Conservation (phyloP, 2,113 vertebrate species). For the Martes martes region DNA sequence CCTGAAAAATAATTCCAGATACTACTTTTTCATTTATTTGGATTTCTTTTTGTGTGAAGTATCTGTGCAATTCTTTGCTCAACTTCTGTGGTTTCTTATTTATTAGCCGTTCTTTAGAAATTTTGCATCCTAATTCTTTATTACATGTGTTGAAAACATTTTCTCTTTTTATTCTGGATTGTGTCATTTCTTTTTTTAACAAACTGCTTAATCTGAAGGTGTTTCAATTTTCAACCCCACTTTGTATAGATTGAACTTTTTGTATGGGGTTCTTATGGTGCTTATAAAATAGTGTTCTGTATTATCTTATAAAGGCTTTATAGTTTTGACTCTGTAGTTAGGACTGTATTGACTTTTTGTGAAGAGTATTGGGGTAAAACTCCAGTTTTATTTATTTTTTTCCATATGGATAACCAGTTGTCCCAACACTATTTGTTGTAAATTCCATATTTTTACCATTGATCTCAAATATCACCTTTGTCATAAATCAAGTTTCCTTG, state of each 20-base stretch:
- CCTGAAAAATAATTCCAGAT: neutral
- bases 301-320: neutral
- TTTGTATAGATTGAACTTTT: neutral
- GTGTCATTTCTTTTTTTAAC: neutral
- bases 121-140: neutral
- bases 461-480: neutral
- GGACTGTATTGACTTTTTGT: neutral
- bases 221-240: neutral
- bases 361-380: neutral
- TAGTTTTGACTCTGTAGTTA: neutral
- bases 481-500: neutral
- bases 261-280: neutral
- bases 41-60: neutral
- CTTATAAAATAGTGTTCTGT: neutral
- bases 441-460: neutral
- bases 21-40: neutral
- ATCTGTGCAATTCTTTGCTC: neutral
- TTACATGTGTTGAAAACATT: neutral
- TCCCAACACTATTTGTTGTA: neutral
- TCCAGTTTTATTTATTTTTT: neutral
- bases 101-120: neutral
- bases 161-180: neutral
- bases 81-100: neutral
- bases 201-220: neutral
- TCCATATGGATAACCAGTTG: neutral